Conservation (phyloP, 1,140 invertebrate species). For the Acromyrmex heyeri region DNA sequence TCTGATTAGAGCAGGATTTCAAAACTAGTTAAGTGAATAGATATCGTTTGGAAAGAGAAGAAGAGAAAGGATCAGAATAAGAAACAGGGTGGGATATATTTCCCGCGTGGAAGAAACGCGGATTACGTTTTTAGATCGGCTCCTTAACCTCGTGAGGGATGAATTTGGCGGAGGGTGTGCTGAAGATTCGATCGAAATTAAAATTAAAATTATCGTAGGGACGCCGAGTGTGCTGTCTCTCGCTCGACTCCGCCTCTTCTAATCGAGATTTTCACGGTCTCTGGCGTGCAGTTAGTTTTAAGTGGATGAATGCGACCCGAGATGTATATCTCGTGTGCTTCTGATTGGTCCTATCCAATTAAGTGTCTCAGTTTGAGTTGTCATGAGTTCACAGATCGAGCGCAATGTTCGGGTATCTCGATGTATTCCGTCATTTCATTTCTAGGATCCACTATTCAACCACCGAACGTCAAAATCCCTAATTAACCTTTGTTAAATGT, state of each 20-base stretch:
- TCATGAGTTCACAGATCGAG: constrained; percentile 59
- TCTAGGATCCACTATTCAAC: neutral
- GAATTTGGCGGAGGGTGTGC: constrained; percentile 31
- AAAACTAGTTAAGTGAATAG: constrained; percentile 84
- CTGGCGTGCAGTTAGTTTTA: constrained; percentile 79
- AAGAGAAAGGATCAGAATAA: constrained; percentile 42
- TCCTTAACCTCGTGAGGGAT: constrained; percentile 70
- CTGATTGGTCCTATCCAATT: constrained; percentile 76
- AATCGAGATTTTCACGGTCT: constrained; percentile 78
- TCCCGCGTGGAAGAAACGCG: constrained; percentile 20
- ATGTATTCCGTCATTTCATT: constrained; percentile 20
- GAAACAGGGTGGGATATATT: constrained; percentile 33
- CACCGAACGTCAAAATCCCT: neutral
- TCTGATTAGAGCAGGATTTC: constrained; percentile 64
- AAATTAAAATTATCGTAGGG: constrained; percentile 82
- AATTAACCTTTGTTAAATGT: neutral
- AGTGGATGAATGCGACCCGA: constrained; percentile 77
- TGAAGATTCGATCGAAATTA: constrained; percentile 79
- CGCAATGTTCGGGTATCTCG: constrained; percentile 14
- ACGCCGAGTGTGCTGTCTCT: constrained; percentile 52
- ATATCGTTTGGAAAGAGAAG: constrained; percentile 62
- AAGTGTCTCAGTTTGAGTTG: constrained; percentile 70
- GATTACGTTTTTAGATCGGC: constrained; percentile 75
- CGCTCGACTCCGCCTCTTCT: constrained; percentile 61
- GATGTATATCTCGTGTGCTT: constrained; percentile 73